A percentile compares a stretch with the other conserved stretches of the same genome.
Conservation (phyloP, 1,140 invertebrate genomes). For the Notospermus geniculatus region DNA sequence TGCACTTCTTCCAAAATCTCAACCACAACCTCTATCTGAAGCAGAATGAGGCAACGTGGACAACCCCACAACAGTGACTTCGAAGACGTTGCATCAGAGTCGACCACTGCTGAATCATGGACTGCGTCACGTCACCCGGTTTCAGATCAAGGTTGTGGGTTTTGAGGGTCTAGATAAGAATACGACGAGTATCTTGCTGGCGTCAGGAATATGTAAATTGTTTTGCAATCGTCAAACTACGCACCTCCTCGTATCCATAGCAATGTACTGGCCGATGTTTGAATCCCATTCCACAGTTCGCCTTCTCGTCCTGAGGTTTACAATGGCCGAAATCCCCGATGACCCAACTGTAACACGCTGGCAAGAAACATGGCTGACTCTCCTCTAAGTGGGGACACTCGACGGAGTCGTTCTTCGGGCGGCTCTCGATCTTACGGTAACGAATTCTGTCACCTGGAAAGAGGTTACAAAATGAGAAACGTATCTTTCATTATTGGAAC, state of each 20-base stretch:
- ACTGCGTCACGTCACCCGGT: too few species aligned
- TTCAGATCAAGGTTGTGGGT: too few species aligned
- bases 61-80: too few species aligned
- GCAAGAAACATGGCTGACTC: constrained; percentile 63
- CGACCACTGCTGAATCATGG: too few species aligned
- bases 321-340: constrained; percentile 28
- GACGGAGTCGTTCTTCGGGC: constrained; percentile 60
- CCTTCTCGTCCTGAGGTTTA: constrained; percentile 22
- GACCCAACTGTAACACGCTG: constrained; percentile 63
- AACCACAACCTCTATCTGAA: too few species aligned
- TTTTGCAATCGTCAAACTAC: background rate
- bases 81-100: too few species aligned
- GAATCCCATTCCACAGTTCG: constrained; percentile 33
- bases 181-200: too few species aligned
- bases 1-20: too few species aligned
- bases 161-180: too few species aligned
- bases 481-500: too few species aligned
- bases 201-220: background rate
- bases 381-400: constrained; percentile 66
- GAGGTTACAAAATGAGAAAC: too few species aligned
- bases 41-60: too few species aligned
- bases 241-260: background rate
- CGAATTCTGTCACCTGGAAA: constrained; percentile 61
- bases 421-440: constrained; percentile 60
- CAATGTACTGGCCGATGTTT: constrained; percentile 9